These are phyloP conservation scores for Podarcis muralis DNA, from an alignment of 2,113 vertebrate genomes.

Conservation along the genomic window DNA sequence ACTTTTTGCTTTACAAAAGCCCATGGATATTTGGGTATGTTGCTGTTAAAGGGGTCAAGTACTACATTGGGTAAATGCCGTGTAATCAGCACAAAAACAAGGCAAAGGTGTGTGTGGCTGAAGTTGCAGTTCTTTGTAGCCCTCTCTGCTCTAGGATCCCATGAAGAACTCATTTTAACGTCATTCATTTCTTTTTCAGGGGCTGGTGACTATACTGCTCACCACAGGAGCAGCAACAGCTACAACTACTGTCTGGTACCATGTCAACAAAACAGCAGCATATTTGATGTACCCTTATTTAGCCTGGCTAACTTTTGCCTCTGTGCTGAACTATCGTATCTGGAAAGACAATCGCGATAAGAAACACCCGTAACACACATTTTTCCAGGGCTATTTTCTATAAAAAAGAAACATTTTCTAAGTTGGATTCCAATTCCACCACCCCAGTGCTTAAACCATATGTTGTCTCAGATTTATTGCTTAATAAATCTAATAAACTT, in stretches of 20 bases:
- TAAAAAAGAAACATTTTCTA: conserved; percentile 10
- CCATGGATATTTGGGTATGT: neutral
- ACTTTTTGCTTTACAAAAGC: neutral
- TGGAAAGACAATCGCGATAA: conserved; percentile 76
- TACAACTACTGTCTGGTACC: conserved; percentile 74
- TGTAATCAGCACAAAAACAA: neutral
- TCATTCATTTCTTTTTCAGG: conserved; percentile 68
- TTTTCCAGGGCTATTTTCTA: neutral
- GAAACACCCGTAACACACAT: conserved; percentile 28
- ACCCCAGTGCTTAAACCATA: conserved; percentile 22
- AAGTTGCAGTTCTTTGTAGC: neutral
- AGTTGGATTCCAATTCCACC: neutral
- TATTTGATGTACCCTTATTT: conserved; percentile 79
- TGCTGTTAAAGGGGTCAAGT: no score
- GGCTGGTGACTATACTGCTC: conserved; percentile 70
- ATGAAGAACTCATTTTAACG: neutral
- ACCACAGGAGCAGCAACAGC: conserved; percentile 60
- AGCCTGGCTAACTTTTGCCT: conserved; percentile 78
- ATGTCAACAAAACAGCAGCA: conserved; percentile 73
- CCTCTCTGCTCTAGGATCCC: neutral
- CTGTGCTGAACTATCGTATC: conserved; percentile 73
- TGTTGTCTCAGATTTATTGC: neutral
- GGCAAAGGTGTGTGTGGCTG: no score
- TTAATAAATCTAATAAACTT: neutral
- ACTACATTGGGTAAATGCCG: neutral